phyloP scores from a whole-genome alignment of 2,888 invertebrate genomes.

The Nomada flava region DNA sequence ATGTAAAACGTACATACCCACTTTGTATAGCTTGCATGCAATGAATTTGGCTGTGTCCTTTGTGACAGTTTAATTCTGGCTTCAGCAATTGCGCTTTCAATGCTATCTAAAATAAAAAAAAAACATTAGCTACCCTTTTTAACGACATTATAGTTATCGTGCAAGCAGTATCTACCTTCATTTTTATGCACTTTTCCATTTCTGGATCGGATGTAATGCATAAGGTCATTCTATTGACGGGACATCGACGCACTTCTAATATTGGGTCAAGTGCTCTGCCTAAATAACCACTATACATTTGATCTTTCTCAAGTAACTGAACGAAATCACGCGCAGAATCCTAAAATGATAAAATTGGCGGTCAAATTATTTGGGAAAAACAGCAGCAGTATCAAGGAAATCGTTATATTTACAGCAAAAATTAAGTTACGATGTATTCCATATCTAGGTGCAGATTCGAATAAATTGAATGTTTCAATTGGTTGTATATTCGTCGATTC shows the following conservation, averaged over 20 bases:
- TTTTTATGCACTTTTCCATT: conserved; percentile 95
- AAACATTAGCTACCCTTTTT: no score
- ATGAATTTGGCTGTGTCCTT: conserved; percentile 92
- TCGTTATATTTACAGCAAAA: conserved; percentile 87
- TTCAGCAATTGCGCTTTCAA: conserved; percentile 93
- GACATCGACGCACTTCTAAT: conserved; percentile 92
- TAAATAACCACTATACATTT: conserved; percentile 91
- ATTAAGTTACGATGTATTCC: conserved; percentile 90
- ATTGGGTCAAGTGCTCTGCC: conserved; percentile 89
- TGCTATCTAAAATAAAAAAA: conserved; percentile 87
- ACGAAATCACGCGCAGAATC: conserved; percentile 90
- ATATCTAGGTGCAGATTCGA: conserved; percentile 89
- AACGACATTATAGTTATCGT: neutral
- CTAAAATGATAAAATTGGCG: conserved; percentile 83
- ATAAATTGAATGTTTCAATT: conserved; percentile 89
- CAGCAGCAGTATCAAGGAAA: neutral
- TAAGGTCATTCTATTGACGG: conserved; percentile 92
- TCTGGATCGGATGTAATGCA: conserved; percentile 97
- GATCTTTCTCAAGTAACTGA: conserved; percentile 89
- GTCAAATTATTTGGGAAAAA: neutral
- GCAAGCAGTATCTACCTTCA: conserved; percentile 87
- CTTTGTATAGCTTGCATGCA: conserved; percentile 91
- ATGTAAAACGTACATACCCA: conserved; percentile 79
- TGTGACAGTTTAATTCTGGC: conserved; percentile 92
- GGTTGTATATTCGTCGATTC: conserved; percentile 82